Base-by-base conservation (phyloP, 92 coral and sea anemone species). In the Palythoa heliodiscus region DNA sequence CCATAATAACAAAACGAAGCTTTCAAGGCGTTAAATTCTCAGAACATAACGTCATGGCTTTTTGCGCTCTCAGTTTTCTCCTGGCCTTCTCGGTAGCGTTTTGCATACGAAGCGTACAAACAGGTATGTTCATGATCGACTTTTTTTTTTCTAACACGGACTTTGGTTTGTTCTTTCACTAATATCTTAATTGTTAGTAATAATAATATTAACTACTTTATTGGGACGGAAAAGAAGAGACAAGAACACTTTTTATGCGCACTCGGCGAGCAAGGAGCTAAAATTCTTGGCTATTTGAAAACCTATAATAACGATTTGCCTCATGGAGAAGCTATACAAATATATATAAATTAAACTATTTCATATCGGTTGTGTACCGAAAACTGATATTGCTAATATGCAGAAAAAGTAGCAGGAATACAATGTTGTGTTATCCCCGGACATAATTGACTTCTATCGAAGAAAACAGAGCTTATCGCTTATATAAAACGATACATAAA, bases 141-240 rank as follows among this genome's bases (percentile, higher is more conserved):
- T 50, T 16, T 37, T 15, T 35, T 50, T 66, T 66, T 29, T 19
- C 74, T n/a, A 19, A 66, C 3, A 24, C 12, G 23, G 74, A 7
- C 17, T 52, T 66, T 23, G 29, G 55, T 64, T 78, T 79, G 58
- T 64, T 64, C 84, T 79, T 22, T 47, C 73, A 47, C 19, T 14
- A 23, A 66, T 80, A 23, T 48, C 63, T 80, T 80, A 80, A 80
- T 80, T 80, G 84, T 47, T 66, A 70, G 70, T 80, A 80, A 80
- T 80, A 63, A 61, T 63, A 66, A 43, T 64, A 47, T 80, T 64
- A 80, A 80, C 72, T 25, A 43, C n/a, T n/a, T 64, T 35, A 52
- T 53, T 48, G 84, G 64, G 60, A 80, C 63, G 43, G 17, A 64
- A 22, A 37, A 37, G 43, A 24, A 22, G 23, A 66, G 39, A 67